A percentile compares a stretch with the other conserved stretches of the same genome.
phyloP scores from a whole-genome alignment of 2,797 vertebrate species.

The Spondyliosoma cantharus region DNA sequence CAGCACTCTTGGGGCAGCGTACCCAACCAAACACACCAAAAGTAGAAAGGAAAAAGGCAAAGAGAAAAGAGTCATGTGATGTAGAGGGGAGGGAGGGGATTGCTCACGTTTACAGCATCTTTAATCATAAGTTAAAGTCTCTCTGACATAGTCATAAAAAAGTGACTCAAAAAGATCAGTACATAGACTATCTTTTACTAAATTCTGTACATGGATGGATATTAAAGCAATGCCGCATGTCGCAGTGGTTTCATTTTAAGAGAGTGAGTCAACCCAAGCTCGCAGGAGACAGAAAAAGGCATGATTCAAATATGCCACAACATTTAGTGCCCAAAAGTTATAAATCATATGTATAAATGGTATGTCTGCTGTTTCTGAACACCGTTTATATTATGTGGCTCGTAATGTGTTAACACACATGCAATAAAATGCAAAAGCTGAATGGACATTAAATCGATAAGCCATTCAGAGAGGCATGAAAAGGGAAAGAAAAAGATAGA shows the following conservation, averaged over 20 bases:
- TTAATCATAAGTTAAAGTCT: conserved; percentile 53
- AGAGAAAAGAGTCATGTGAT: too few relatives aligned
- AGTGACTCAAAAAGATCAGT: not conserved
- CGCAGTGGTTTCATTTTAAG: not conserved
- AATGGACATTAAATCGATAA: conserved; percentile 1
- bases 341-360: conserved; percentile 1
- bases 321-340: not conserved
- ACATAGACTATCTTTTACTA: not conserved
- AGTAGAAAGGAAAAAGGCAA: too few relatives aligned
- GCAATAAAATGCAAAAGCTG: not conserved
- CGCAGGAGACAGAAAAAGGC: not conserved
- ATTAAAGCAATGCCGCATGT: not conserved
- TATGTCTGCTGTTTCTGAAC: conserved; percentile 9
- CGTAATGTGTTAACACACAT: not conserved
- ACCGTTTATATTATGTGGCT: not conserved
- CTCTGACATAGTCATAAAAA: not conserved
- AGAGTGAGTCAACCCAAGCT: not conserved
- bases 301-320: not conserved
- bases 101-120: too few relatives aligned
- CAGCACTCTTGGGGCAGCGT: too few relatives aligned
- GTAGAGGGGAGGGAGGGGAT: too few relatives aligned
- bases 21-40: too few relatives aligned
- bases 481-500: not conserved
- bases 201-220: not conserved
- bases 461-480: not conserved